Base-by-base conservation (phyloP, 2,113 vertebrate species). In the Callaeas wilsoni region DNA sequence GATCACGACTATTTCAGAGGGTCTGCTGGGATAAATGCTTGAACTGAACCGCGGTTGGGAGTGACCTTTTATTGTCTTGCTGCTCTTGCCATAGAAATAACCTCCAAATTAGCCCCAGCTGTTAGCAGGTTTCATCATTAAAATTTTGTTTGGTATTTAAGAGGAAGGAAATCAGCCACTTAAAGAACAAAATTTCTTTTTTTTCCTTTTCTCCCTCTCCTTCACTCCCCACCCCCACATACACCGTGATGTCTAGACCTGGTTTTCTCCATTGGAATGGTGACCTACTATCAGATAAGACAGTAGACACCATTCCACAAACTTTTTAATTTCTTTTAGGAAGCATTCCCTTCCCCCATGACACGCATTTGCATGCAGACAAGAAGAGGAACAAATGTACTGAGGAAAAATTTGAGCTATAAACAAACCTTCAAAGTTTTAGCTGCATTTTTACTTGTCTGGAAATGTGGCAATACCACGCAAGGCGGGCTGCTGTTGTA, bases 101-200 rank as follows among this genome's bases (percentile, higher is more conserved):
- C 86, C 82, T 96, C 65, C 83, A 96, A 96, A 97, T 96, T 90
- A 97, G 69, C 82, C 84, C 88, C 97, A 97, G 95, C 93, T 97
- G 95, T 88, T 95, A 95, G 82, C 90, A 96, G 95, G 93, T 96
- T 97, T 96, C 94, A 94, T 96, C 90, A 71, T 81, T 93, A 94
- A 88, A 91, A 69, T 64, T 87, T 93, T 90, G 79, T 95, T 95
- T 90, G 67, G 73, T 93, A 82, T 97, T 79, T 71, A 78, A 87
- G 46, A 90, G 76, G 88, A 96, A 93, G 97, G 86, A 96, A 96
- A 95, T 93, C 86, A 88, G 55, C 39, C 75, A 81, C 81, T 94
- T 86, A 73, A 94, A 94, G 70, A 83, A 81, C 14, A 77, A 37
- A 29, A 80, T 75, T 92, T 27, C 3, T 4, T 20, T 75, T 93